Conservation (phyloP, 2,888 invertebrate species). For the Abrostola tripartita region DNA sequence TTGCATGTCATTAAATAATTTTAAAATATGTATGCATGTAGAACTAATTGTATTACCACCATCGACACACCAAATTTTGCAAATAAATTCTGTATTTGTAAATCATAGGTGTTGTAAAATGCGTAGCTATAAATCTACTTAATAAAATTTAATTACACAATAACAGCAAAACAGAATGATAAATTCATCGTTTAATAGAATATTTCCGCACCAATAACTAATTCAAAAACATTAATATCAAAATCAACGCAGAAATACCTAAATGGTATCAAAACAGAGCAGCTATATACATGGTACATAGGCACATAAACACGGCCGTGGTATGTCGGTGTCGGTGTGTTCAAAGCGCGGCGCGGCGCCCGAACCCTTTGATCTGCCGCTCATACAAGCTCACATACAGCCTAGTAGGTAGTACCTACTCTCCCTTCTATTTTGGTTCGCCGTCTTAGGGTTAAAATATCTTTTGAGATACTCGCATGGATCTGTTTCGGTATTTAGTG, state of each 20-base stretch:
- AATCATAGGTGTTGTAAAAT: too few relatives aligned
- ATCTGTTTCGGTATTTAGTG: slow-evolving; percentile 54
- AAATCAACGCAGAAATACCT: slow-evolving; percentile 29
- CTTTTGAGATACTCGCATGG: slow-evolving; percentile 48
- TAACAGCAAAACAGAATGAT: slow-evolving; percentile 1
- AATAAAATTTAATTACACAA: too few relatives aligned
- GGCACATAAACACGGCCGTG: slow-evolving; percentile 48
- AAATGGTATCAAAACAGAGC: slow-evolving; percentile 53
- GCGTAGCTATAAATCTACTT: too few relatives aligned
- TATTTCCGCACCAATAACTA: neutral
- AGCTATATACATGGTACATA: slow-evolving; percentile 35
- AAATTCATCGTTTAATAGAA: neutral
- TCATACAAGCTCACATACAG: slow-evolving; percentile 62
- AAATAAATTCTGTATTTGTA: too few relatives aligned
- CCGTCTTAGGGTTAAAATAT: slow-evolving; percentile 70
- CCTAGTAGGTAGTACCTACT: slow-evolving; percentile 62
- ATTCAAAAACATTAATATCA: neutral
- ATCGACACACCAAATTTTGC: too few relatives aligned
- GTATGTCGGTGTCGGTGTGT: slow-evolving; percentile 70
- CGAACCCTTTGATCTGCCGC: slow-evolving; percentile 77
- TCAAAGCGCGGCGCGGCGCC: slow-evolving; percentile 71
- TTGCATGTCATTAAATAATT: too few relatives aligned
- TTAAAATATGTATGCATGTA: too few relatives aligned
- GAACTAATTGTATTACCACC: too few relatives aligned
- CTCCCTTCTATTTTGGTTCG: slow-evolving; percentile 78